Conservation (phyloP, 2,888 invertebrate genomes). For the Lasioglossum malachurum region DNA sequence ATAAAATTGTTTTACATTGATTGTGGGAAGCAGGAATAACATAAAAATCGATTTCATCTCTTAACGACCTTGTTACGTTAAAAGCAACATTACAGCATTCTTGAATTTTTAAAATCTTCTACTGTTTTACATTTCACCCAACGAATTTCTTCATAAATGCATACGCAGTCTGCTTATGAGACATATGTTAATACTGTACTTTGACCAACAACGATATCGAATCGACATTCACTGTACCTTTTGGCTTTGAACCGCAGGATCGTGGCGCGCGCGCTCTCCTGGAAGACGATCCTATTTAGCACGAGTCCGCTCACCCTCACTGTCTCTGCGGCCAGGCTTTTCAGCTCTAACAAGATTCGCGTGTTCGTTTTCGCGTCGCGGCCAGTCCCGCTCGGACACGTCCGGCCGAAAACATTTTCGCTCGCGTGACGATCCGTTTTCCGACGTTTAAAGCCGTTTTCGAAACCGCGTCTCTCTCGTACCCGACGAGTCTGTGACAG, state of each 20-base stretch:
- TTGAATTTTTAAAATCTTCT: too few species aligned
- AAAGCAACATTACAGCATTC: too few species aligned
- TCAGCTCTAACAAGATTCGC: not conserved
- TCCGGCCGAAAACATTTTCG: not conserved
- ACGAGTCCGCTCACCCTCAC: not conserved
- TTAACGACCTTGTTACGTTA: too few species aligned
- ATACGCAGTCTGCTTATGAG: too few species aligned
- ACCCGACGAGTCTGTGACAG: not conserved
- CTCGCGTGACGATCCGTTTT: not conserved
- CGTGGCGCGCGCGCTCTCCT: not conserved
- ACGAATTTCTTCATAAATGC: too few species aligned
- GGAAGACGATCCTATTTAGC: not conserved
- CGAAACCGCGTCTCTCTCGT: not conserved
- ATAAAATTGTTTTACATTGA: too few species aligned
- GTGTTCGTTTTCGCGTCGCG: not conserved
- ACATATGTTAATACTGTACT: too few species aligned
- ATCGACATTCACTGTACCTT: not conserved
- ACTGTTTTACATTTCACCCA: too few species aligned
- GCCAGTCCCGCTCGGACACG: not conserved
- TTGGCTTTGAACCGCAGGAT: not conserved
- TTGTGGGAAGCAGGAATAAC: too few species aligned
- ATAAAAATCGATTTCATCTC: too few species aligned
- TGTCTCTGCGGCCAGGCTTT: not conserved
- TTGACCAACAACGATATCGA: not conserved
- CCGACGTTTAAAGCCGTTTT: not conserved